Evolutionary conservation across 2,113 vertebrate genomes (phyloP), one percentile per base, ranked within the genome.

Genomic region (Aramus guarauna): DNA sequence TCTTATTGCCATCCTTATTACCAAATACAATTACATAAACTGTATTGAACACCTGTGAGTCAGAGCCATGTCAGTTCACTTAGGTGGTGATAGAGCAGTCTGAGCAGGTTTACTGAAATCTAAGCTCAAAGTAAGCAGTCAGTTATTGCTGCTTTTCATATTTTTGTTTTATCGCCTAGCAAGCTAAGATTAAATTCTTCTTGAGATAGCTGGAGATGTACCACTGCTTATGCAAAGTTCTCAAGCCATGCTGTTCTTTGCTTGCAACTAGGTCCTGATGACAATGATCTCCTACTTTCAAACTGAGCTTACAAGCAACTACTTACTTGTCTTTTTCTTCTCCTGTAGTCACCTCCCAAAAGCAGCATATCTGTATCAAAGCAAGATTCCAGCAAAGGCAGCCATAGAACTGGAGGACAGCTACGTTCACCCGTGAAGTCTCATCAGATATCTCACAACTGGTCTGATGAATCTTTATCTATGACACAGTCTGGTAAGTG

Each of bases 401-500:
- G 89, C 88, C 97, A 95, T 5, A 96, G 95, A 85, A 90, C 87
- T 96, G 98, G 95, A 91, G 98, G 96, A 85, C 98, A 98, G 45
- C 96, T 96, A 20, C 95, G 23, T 73, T 98, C 98, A 41, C 96
- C 98, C 73, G 77, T 97, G 90, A 98, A 94, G 91, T 98, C 97
- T 63, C 87, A 97, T n/a, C 98, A 98, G 10, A 68, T 94, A 34
- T 98, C 96, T 82, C 97, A 97, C 20, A 98, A 97, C 94, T 98
- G 97, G 97, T 98, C 98, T 95, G 97, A 98, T 94, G 98, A 99
- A 69, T 98, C 98, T 68, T 97, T 98, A 11, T 98, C 98, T 59
- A 92, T 98, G 96, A 98, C 98, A 29, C 99, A 98, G 60, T 99
- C 99, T 88, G 99, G 99, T 99, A 97, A 98, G 98, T 95, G 75